Base-by-base conservation (phyloP, 2,888 invertebrate genomes). In the Caenorhabditis zanzibari region DNA sequence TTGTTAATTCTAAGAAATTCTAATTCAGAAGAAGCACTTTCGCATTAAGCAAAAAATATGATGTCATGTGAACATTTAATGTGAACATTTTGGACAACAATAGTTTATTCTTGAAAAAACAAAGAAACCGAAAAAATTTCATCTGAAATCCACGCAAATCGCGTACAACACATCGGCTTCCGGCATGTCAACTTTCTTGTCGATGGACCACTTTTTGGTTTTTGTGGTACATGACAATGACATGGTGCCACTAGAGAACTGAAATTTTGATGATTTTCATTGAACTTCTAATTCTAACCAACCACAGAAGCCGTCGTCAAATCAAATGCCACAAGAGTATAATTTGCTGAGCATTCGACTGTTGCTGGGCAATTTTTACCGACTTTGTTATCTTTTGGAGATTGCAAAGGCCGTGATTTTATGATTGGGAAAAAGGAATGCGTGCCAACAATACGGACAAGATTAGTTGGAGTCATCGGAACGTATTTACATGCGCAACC, bases 141-240 rank as follows among this genome's bases (percentile, higher is more conserved):
- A 49, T 38, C 64, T 22, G n/a, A 68, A 68, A 52, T 68, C 66
- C 10, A 69, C 68, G 38, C 68, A 69, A 41, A 69, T 19, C 3
- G 24, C 68, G 19, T 24, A 54, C 0, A 69, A 0, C 5, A 19
- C 22, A 38, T 54, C 38, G 19, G 35, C 7, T 6, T 10, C 49
- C 10, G 47, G 22, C 9, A 47, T 19, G 16, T 64, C 64, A 16
- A 54, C 19, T 12, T n/a, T 26, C 19, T 35, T 35, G 38, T 54
- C 19, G 0, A 69, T 26, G 2, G 54, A 35, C 54, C 54, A 69
- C 38, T 69, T 69, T 26, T 7, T 54, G 19, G 68, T 38, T 35
- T 32, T 32, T 38, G 38, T 38, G 7, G 38, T 10, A 16, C 68
- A 69, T 2, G 28, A 16, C 9, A 38, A 12, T 9, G 4, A 24